Base-by-base conservation (phyloP, 1,140 invertebrate genomes). In the Octopus sinensis region DNA sequence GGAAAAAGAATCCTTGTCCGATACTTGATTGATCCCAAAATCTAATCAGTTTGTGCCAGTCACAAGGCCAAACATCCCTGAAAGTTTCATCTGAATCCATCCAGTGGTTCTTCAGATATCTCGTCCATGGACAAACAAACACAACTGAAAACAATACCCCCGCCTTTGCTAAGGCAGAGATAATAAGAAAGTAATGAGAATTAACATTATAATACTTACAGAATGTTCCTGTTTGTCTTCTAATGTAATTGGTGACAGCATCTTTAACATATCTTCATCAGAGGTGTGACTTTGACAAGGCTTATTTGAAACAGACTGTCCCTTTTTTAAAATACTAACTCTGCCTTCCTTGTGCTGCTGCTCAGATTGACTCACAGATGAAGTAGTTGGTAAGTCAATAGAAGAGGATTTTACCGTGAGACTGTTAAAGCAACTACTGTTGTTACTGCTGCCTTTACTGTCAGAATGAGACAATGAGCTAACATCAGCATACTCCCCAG, bases 401-500 rank as follows among this genome's bases (percentile, higher is more conserved):
- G 17, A 23, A 17, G 68, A 73, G 17, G 7, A 17, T 73, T 73
- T 73, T 7, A 13, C 6, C 0, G 6, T 73, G 17, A 17, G 9
- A 23, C 68, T 73, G 13, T 23, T 23, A 73, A 73, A 73, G 68
- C 68, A 5, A 17, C 68, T 73, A 73, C 68, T 73, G 68, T 73
- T 73, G 30, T 54, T 68, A 54, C 56, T 73, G 80, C 76, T 81
- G 68, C 6, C 62, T 77, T 73, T 78, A 6, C 80, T 83, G n/a
- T 80, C 75, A 17, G 82, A 83, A 30, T 82, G 80, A 23, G 86
- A 86, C 43, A 86, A 84, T 10, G 84, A 85, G 56, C 84, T 86
- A 13, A 88, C 83, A 80, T 88, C 87, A 17, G 82, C 87, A 53
- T 87, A 82, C 82, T 88, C 86, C 73, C 87, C 87, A n/a, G 87